Evolutionary conservation across 2,113 vertebrate genomes (phyloP).

Genomic region (Serinus canaria): DNA sequence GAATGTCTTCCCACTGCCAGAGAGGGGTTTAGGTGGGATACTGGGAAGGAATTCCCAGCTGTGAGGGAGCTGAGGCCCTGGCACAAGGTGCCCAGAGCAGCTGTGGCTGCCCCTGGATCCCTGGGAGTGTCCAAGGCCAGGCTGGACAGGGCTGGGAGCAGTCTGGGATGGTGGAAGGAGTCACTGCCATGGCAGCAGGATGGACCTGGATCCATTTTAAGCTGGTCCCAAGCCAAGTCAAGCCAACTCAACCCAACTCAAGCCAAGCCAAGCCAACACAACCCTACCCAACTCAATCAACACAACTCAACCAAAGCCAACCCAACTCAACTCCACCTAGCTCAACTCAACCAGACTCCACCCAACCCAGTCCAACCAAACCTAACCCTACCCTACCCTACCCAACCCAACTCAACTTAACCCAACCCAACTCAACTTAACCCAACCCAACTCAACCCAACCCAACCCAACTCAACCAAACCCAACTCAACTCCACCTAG

Average conservation of each 20-base stretch:
- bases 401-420: too few relatives aligned
- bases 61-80: background rate
- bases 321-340: too few relatives aligned
- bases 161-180: background rate
- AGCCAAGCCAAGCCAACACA: too few relatives aligned
- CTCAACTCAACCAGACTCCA: background rate
- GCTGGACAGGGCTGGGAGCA: background rate
- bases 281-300: too few relatives aligned
- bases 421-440: rapidly evolving
- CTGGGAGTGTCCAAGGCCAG: background rate
- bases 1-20: background rate
- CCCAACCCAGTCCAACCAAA: too few relatives aligned
- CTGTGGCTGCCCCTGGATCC: background rate
- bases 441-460: rapidly evolving
- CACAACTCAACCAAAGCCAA: too few relatives aligned
- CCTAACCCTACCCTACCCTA: too few relatives aligned
- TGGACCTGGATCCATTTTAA: background rate
- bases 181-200: background rate
- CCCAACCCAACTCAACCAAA: rapidly evolving
- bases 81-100: background rate
- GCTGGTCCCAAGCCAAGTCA: background rate
- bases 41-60: background rate
- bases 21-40: background rate
- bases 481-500: rapidly evolving
- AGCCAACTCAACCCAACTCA: rapidly evolving